phyloP scores from a whole-genome alignment of 2,797 vertebrate genomes.

The Enteromius afrohamiltoni region DNA sequence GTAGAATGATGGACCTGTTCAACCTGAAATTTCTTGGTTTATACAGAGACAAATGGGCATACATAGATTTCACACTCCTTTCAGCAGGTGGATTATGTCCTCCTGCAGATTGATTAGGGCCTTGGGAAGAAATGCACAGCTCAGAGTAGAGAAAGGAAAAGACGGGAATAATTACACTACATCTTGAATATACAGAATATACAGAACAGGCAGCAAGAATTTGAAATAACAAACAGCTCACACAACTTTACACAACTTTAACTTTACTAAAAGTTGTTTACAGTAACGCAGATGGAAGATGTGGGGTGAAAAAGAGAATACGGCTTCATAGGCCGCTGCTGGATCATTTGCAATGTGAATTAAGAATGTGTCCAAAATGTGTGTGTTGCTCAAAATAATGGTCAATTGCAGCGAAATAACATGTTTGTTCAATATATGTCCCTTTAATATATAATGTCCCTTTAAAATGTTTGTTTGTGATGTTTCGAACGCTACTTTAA shows the following conservation, averaged over 20 bases:
- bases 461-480: not conserved
- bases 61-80: constrained; percentile 17
- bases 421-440: too few species aligned
- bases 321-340: constrained; percentile 3
- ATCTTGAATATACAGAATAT: constrained; percentile 18
- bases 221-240: constrained; percentile 35
- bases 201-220: constrained; percentile 31
- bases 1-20: not conserved
- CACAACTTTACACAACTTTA: constrained; percentile 15
- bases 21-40: constrained; percentile 17
- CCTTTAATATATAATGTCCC: too few species aligned
- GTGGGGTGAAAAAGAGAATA: not conserved
- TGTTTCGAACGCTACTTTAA: too few species aligned
- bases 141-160: constrained; percentile 3
- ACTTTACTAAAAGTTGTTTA: not conserved
- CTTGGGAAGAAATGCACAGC: constrained; percentile 2
- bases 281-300: constrained; percentile 25
- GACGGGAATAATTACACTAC: not conserved
- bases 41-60: not conserved
- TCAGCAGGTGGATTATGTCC: constrained; percentile 22
- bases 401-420: too few species aligned
- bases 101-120: not conserved
- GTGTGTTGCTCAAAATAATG: not conserved
- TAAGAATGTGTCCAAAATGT: not conserved
- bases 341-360: not conserved